Base-by-base conservation (phyloP, 1,140 invertebrate species). In the Apis dorsata region DNA sequence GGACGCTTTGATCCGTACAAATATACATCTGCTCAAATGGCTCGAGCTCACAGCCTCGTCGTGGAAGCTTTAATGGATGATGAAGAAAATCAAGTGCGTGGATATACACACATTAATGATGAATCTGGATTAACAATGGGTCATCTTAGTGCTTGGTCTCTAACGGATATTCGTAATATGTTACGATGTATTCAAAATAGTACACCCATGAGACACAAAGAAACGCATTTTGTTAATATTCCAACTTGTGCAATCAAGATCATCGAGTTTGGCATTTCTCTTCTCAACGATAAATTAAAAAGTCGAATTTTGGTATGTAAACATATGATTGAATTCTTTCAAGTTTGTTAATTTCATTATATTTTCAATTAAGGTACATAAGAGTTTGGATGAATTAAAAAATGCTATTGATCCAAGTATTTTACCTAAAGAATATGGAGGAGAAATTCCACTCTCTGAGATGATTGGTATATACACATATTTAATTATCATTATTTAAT, bases 151-250 rank as follows among this genome's bases (percentile, higher is more conserved):
- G 94, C 97, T 0, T 98, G 97, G 97, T 97, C 97, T 0, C 93
- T 98, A 7, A 96, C 94, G 51, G 97, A 98, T 89, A 95, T 98
- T 63, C 95, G 96, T 70, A 96, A 97, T 89, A 96, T 98, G 93
- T 91, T 97, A 55, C 95, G 96, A 89, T 97, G 97, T 92, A 96
- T 97, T 90, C 97, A 97, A 94, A 97, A 97, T 92, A 97, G 97
- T 1, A 96, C 97, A n/a, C 97, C 97, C 1, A 97, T 98, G 95
- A 94, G 97, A 19, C 97, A 98, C 91, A 98, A 98, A 90, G 94
- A 96, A 85, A 97, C 97, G 1, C 97, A 98, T 90, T 97, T 98
- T 85, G 94, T 98, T 34, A 98, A 98, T 90, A 96, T 98, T 72
- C 97, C 97, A 0, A 94, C 95, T 71, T 96, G 95, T 86, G 97